Evolutionary conservation across 2,888 invertebrate species (phyloP).

Genomic region (Phalangium opilio): DNA sequence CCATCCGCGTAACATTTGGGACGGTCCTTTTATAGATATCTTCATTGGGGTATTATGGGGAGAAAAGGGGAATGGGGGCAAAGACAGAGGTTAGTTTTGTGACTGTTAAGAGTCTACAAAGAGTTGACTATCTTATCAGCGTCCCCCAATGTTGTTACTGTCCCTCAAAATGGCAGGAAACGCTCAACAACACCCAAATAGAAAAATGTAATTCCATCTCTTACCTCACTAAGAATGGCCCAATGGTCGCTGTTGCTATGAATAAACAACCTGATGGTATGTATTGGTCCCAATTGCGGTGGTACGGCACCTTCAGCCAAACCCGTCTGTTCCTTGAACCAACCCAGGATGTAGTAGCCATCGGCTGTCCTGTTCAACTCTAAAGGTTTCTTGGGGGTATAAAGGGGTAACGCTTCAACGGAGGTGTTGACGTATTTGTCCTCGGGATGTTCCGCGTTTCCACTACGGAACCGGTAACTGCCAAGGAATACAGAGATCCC

Average conservation of each 20-base stretch:
- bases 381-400: constrained; percentile 15
- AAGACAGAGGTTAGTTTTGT: too few species aligned
- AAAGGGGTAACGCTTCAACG: constrained; percentile 53
- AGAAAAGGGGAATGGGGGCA: too few species aligned
- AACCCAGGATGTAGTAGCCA: constrained; percentile 16
- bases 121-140: too few species aligned
- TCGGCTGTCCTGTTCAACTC: constrained; percentile 13
- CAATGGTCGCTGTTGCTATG: constrained; percentile 67
- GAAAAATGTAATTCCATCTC: not conserved
- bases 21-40: too few species aligned
- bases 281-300: constrained; percentile 36
- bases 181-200: too few species aligned
- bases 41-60: too few species aligned
- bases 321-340: constrained; percentile 17
- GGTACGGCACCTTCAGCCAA: constrained; percentile 18
- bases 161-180: too few species aligned
- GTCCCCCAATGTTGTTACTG: too few species aligned
- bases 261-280: constrained; percentile 57
- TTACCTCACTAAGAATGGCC: constrained; percentile 79
- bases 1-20: too few species aligned
- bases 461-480: constrained; percentile 49
- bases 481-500: too few species aligned
- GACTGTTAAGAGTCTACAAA: too few species aligned
- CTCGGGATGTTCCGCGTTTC: constrained; percentile 72
- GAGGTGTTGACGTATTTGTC: constrained; percentile 76